Conservation (phyloP, 2,113 vertebrate species). For the Alethe castanea region DNA sequence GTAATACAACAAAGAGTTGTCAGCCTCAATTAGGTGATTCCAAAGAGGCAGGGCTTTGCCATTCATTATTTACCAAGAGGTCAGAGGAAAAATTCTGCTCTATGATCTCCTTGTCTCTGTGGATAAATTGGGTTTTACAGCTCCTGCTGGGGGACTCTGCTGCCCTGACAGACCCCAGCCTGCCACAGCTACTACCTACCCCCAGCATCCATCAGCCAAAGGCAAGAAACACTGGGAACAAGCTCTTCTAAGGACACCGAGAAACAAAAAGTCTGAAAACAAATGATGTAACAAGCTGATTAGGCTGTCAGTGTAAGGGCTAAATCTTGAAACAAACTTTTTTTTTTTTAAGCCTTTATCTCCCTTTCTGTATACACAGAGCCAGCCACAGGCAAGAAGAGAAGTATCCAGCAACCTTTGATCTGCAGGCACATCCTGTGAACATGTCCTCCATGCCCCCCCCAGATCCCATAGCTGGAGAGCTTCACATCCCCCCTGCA, state of each 20-base stretch:
- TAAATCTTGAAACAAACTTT: background rate
- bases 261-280: background rate
- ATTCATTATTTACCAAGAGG: constrained; percentile 58
- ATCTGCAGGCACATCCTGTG: background rate
- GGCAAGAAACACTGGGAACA: background rate
- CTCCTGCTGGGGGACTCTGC: background rate
- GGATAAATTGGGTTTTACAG: constrained; percentile 1
- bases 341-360: background rate
- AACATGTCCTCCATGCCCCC: background rate
- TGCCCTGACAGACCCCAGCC: background rate
- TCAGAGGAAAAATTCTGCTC: constrained; percentile 11
- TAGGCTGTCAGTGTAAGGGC: background rate
- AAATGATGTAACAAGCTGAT: background rate
- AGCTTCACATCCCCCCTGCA: background rate
- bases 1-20: constrained; percentile 61
- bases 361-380: background rate
- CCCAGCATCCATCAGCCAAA: background rate
- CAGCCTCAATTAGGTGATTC: constrained; percentile 55
- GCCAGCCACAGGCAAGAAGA: background rate
- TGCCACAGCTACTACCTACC: background rate
- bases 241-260: background rate
- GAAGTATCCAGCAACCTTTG: background rate
- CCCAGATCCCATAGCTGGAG: background rate
- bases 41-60: constrained; percentile 10
- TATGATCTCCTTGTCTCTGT: background rate